Base-by-base conservation (phyloP, 2,113 vertebrate species). In the Propithecus coquereli region DNA sequence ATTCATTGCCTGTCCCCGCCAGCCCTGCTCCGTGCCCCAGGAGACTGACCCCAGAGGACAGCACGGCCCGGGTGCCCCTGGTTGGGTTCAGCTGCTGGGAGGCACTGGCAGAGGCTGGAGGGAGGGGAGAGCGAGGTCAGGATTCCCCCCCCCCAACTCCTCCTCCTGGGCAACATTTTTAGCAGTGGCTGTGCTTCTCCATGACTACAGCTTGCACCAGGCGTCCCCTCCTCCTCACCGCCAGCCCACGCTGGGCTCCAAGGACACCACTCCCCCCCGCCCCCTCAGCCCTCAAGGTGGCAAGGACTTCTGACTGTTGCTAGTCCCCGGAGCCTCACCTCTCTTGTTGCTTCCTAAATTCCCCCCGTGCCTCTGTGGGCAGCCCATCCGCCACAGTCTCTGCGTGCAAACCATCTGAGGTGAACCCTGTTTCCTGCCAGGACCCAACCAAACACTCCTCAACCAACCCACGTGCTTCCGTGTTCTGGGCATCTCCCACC, bases 31-130 rank as follows among this genome's bases (percentile, higher is more conserved):
- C 54, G 13, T 37, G 18, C 43, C 82, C 84, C 16, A 1, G n/a
- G n/a, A 80, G 68, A 43, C 88, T 90, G 95, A 94, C 57, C 79
- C 70, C 50, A 5, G 47, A 63, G 77, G 61, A 52, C 61, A 17
- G 8, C 23, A 3, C 13, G 0, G 66, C 61, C 91, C 43, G 45
- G 37, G 37, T 30, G 14, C 12, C 54, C 59, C 7, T 43, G 57
- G 50, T 8, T 34, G n/a, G 47, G 30, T 79, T 89, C 77, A 63
- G 82, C 52, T 14, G 23, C 66, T 5, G 3, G 61, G 61, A 87
- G 61, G 45, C 59, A n/a, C 23, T 1, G 2, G 43, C 61, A 94
- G 57, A 85, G 54, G 22, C 1, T 6, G 59, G 54, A 32, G 1
- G n/a, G 27, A 52, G 30, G 1, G 11, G 14, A n/a, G 37, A 20